phyloP scores from a whole-genome alignment of 2,113 vertebrate species.

The Geococcyx californianus region DNA sequence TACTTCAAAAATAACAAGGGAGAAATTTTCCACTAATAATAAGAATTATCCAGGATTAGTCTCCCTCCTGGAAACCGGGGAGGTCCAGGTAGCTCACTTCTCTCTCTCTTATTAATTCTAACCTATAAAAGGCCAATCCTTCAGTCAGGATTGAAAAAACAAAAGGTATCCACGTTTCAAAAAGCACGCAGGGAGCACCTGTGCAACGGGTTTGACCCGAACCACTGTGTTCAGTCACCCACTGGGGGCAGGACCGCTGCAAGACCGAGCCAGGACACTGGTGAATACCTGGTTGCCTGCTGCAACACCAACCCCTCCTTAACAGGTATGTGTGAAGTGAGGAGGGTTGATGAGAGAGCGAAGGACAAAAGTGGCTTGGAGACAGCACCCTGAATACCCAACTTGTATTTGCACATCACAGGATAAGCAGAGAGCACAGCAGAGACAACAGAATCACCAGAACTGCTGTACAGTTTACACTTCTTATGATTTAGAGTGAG shows the following conservation, averaged over 20 bases:
- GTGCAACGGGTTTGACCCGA: background rate
- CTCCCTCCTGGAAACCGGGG: background rate
- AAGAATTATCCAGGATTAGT: conserved; percentile 27
- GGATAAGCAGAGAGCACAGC: background rate
- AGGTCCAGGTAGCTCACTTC: background rate
- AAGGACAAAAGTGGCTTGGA: background rate
- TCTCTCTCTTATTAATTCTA: background rate
- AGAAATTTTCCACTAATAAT: conserved; percentile 21
- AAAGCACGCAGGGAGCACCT: background rate
- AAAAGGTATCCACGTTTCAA: background rate
- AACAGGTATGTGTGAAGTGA: accelerated
- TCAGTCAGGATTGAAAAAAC: background rate
- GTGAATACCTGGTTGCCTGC: background rate
- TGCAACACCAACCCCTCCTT: background rate
- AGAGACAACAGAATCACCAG: background rate
- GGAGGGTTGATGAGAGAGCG: background rate
- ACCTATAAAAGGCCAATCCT: background rate
- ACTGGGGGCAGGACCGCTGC: background rate
- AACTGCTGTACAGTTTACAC: background rate
- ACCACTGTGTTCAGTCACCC: accelerated
- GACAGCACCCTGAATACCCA: background rate
- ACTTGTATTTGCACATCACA: background rate
- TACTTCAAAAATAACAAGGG: conserved; percentile 7
- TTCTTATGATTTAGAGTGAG: background rate
- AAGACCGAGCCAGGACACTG: background rate